Evolutionary conservation across 2,888 invertebrate species (phyloP), one percentile per base, ranked within the genome.

Genomic region (Charanyca ferruginea): DNA sequence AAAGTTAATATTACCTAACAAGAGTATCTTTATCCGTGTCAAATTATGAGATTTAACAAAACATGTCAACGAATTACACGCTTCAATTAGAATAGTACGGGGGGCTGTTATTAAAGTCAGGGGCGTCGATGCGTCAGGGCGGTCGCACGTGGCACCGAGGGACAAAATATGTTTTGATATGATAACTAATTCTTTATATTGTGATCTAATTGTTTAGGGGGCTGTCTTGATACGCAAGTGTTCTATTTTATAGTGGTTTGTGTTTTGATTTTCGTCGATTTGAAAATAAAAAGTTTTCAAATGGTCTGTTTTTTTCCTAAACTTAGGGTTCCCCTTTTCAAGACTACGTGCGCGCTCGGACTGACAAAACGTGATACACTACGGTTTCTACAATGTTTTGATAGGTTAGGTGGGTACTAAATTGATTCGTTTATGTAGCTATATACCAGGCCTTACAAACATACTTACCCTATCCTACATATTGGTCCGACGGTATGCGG

Each of bases 31-130:
- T 85, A 64, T 85, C 91, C 86, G 85, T 89, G 91, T 93, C 94
- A 93, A 93, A 94, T 94, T 92, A 94, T 90, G 86, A 89, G 94
- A 93, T 91, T 93, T 92, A 92, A 89, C 89, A 92, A 92, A 94
- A 94, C 93, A 94, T 93, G 92, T 94, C 93, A 90, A 85, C 89
- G 85, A 88, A 94, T 95, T 94, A 94, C 91, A 90, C 93, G 95
- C 90, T 93, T 90, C 93, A 94, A 94, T 95, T 93, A 93, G 87
- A 45, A 78, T 52, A 28, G 20, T 55, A 74, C 49, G 66, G 69
- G 86, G 87, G 88, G 84, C 60, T 71, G 67, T 84, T 69, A 76
- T 76, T 79, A 74, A 75, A 78, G 73, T 58, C 54, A 76, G 77
- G 81, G 83, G 85, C 48, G 54, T 58, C 76, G 11, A 3, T 9